phyloP scores from a whole-genome alignment of 2,797 vertebrate genomes.

The Melanotaenia parkinsoni region DNA sequence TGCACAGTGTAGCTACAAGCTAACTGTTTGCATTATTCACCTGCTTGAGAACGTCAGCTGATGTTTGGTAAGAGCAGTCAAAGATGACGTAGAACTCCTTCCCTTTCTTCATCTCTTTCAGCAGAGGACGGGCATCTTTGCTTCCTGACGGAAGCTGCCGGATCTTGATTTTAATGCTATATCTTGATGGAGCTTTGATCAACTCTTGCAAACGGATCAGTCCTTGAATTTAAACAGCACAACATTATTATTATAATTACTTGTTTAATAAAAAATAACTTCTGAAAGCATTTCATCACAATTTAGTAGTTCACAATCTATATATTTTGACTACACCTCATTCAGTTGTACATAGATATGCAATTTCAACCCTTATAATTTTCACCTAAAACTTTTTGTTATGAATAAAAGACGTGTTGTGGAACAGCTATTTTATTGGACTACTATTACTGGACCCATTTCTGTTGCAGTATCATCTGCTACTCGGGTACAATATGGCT shows the following conservation, averaged over 20 bases:
- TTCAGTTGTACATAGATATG: too few species aligned
- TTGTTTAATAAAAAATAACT: background rate
- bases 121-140: conserved; percentile 93
- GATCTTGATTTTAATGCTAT: conserved; percentile 98
- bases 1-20: background rate
- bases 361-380: too few species aligned
- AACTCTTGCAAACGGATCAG: conserved; percentile 97
- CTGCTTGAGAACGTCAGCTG: conserved; percentile 95
- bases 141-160: conserved; percentile 94
- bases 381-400: too few species aligned
- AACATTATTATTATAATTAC: background rate
- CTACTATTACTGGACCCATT: too few species aligned
- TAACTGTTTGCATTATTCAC: conserved; percentile 55
- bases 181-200: conserved; percentile 98
- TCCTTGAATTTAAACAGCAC: conserved; percentile 48
- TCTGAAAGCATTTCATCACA: background rate
- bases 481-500: too few species aligned
- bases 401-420: too few species aligned
- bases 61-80: conserved; percentile 94
- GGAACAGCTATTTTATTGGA: too few species aligned
- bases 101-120: conserved; percentile 99
- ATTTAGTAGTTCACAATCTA: background rate
- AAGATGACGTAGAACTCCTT: conserved; percentile 98
- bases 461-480: too few species aligned
- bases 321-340: background rate